A percentile compares a stretch with the other conserved stretches of the same genome.
phyloP scores from a whole-genome alignment of 2,113 vertebrate species.

The Hydropotes inermis region DNA sequence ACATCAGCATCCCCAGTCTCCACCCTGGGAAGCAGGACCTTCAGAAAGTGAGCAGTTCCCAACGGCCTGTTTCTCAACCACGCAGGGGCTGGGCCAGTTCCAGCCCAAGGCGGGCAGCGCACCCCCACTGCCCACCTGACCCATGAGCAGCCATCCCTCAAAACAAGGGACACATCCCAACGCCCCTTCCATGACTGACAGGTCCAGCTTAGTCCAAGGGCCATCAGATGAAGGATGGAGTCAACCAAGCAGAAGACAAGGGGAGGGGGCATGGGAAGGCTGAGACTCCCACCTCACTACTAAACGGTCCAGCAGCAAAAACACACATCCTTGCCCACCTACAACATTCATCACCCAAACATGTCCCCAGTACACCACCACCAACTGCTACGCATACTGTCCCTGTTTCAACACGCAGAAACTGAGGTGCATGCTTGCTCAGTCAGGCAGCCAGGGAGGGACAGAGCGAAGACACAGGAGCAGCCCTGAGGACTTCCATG shows the following conservation, averaged over 20 bases:
- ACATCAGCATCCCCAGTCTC: too few species aligned
- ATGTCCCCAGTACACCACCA: accelerated
- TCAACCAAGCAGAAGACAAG: accelerated
- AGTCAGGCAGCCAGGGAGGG: accelerated
- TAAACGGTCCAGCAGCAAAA: background rate
- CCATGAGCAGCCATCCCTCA: background rate
- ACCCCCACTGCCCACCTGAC: accelerated
- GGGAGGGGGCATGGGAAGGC: accelerated
- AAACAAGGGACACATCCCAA: background rate
- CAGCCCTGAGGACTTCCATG: accelerated
- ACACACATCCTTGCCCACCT: accelerated
- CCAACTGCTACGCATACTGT: accelerated
- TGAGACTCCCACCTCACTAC: background rate
- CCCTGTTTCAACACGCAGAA: background rate
- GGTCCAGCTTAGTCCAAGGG: too few species aligned
- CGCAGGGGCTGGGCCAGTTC: background rate
- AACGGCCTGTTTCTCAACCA: background rate
- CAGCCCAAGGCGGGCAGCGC: accelerated
- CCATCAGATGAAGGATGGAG: background rate
- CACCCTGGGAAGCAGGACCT: accelerated
- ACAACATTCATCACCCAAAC: background rate
- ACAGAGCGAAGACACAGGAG: accelerated
- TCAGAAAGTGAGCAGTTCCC: accelerated
- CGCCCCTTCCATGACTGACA: background rate
- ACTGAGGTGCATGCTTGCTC: background rate